phyloP scores from a whole-genome alignment of 2,113 vertebrate species.

The Antennarius striatus region DNA sequence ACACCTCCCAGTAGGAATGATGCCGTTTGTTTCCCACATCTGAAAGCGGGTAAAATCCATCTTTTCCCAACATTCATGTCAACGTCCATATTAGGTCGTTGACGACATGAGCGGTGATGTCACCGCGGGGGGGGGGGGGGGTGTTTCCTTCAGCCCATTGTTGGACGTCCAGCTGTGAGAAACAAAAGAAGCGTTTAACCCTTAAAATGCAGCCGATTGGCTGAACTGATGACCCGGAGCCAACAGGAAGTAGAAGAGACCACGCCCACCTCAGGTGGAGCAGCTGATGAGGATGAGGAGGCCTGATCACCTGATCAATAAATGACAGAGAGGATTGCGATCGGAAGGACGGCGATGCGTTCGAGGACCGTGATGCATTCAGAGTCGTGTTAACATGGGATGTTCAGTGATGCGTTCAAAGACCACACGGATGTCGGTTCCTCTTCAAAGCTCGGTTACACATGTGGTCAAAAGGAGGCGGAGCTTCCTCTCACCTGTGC shows the following conservation, averaged over 20 bases:
- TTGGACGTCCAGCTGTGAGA: conserved; percentile 35
- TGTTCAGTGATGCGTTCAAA: no score
- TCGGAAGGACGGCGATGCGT: no score
- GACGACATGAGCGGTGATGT: conserved; percentile 35
- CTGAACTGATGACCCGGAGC: neutral
- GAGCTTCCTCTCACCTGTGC: no score
- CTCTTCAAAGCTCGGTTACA: neutral
- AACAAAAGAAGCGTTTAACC: neutral
- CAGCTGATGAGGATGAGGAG: no score
- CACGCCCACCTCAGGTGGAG: no score
- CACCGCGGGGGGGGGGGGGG: neutral
- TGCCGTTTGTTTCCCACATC: no score
- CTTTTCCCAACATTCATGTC: neutral
- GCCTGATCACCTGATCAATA: no score
- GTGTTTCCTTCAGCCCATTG: conserved; percentile 41
- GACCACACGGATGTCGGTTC: neutral
- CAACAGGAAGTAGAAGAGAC: no score
- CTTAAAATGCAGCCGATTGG: neutral
- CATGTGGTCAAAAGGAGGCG: no score
- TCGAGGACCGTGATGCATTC: no score
- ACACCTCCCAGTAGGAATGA: neutral
- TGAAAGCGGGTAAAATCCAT: neutral
- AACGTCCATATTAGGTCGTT: conserved; percentile 11
- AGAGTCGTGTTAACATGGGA: no score
- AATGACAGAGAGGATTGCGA: no score